Base-by-base conservation (phyloP, 2,888 invertebrate genomes). In the Zygothrica quintamaculata region DNA sequence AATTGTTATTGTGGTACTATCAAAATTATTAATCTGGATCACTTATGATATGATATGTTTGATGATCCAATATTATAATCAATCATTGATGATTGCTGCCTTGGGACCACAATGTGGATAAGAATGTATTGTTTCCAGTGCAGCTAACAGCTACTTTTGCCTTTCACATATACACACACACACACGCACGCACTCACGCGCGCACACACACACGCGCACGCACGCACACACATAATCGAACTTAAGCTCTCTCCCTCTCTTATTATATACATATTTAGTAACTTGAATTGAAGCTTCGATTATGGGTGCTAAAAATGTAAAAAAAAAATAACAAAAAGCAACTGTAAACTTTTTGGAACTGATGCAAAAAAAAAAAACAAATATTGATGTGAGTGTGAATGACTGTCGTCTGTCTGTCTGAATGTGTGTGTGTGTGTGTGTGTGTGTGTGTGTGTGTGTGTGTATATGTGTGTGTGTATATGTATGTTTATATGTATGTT, bases 121-220 rank as follows among this genome's bases (percentile, higher is more conserved):
- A 5, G 5, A 22, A 22, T 22, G 18, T n/a, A n/a, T 22, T 22
- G 18, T 22, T 22, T 22, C 29, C n/a, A 29, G 29, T 29, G 9
- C 36, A 36, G 36, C 12, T 12, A 39, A 29, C 50, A 50, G 50
- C 50, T 50, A 50, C n/a, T 18, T 34, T 39, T 39, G 40, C 31
- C 42, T 52, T 52, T 8, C 26, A 40, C 36, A 40, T 22, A 40
- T 22, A 40, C 18, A 50, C 33, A 33, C 42, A 26, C 18, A 42
- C 42, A 22, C 25, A 22, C 12, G 37, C 42, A 5, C 42, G 26
- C 39, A 42, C 42, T 18, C 42, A 42, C 12, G 42, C 26, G 16
- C 26, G 15, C 48, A 48, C 33, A 47, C 33, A 34, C 34, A 26
- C 15, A 39, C 16, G 39, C 12, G 26, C 39, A 29, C 6, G 5